Percentiles rank a stretch among this genome's conserved stretches.
These are phyloP conservation scores for Acromyrmex echinatior DNA, from an alignment of 1,140 invertebrate species.

Conservation along the genomic window DNA sequence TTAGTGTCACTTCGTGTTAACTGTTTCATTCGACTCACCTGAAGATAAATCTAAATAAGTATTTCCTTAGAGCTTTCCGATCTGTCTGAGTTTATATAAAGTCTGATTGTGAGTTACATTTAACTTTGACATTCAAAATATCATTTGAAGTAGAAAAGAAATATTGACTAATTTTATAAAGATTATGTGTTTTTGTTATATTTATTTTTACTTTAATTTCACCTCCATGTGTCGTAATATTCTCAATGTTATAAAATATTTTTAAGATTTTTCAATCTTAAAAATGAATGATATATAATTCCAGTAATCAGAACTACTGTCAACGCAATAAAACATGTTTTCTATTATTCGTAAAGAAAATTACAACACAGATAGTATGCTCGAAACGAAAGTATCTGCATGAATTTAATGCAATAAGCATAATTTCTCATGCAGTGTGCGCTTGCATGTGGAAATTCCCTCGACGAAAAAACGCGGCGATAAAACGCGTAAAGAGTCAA, in stretches of 20 bases:
- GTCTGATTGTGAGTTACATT: not conserved
- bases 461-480: not conserved
- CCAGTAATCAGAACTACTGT: not conserved
- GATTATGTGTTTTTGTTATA: not conserved
- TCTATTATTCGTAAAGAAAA: not conserved
- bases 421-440: not conserved
- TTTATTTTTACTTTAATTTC: not conserved
- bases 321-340: not conserved
- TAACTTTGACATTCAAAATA: slow-evolving; percentile 8
- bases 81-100: slow-evolving; percentile 43
- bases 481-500: slow-evolving; percentile 12
- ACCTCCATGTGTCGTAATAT: not conserved
- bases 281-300: not conserved
- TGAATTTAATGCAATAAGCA: slow-evolving; percentile 2
- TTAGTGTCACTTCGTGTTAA: slow-evolving; percentile 63
- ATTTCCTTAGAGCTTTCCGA: not conserved
- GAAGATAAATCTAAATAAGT: slow-evolving; percentile 47
- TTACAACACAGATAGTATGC: too few species aligned
- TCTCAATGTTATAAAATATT: not conserved
- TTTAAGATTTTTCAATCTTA: not conserved
- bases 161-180: not conserved
- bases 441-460: not conserved
- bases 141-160: not conserved
- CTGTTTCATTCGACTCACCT: slow-evolving; percentile 24
- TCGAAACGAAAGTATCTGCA: not conserved